Evolutionary conservation across 2,888 invertebrate species (phyloP).

Genomic region (Ceriagrion tenellum): DNA sequence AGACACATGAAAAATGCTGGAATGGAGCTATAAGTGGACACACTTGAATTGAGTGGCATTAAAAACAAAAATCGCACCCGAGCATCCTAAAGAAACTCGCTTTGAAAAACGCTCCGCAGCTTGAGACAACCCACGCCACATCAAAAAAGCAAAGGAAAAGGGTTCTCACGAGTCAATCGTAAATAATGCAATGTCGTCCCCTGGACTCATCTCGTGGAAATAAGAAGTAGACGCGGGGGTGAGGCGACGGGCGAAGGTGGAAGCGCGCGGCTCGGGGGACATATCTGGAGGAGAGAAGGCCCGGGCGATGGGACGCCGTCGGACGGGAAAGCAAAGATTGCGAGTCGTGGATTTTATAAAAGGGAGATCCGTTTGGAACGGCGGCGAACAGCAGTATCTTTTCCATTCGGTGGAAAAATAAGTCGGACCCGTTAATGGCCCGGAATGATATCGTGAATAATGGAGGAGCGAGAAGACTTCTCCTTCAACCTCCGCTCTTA

Average conservation of each 20-base stretch:
- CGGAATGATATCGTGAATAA: constrained; percentile 66
- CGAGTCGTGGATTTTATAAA: neutral
- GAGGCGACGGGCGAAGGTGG: neutral
- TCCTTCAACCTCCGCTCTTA: neutral
- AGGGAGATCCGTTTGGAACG: constrained; percentile 9
- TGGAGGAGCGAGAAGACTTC: constrained; percentile 45
- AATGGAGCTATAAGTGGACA: neutral
- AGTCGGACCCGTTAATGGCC: constrained; percentile 56
- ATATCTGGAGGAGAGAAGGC: neutral
- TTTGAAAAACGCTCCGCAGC: neutral
- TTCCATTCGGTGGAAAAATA: constrained; percentile 53
- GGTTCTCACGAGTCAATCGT: constrained; percentile 14
- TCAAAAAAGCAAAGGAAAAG: constrained; percentile 28
- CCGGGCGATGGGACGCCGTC: neutral
- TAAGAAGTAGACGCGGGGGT: neutral
- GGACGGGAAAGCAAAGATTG: neutral
- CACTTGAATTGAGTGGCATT: neutral
- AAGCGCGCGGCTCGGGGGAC: neutral
- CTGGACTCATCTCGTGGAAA: neutral
- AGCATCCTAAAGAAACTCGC: neutral
- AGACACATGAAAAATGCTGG: neutral
- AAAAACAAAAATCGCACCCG: neutral
- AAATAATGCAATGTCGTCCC: constrained; percentile 47
- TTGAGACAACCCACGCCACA: neutral
- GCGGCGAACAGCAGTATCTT: constrained; percentile 4